Conservation (phyloP, 2,797 vertebrate species). For the Carcharodon carcharias region DNA sequence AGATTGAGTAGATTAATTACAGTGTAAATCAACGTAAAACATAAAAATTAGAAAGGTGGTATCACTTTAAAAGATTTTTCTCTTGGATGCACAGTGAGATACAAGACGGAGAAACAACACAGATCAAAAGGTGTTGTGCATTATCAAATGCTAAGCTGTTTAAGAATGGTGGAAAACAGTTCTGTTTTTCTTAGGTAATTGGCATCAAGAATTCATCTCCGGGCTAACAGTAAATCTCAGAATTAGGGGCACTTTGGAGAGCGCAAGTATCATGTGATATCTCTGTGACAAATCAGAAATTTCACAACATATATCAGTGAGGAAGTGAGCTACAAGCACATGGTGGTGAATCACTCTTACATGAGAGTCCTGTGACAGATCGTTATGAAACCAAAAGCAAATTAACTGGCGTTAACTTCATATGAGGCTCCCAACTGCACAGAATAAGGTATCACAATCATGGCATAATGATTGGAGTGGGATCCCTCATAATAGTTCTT, state of each 20-base stretch:
- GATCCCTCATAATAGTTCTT: neutral
- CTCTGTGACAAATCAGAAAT: neutral
- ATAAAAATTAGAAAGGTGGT: neutral
- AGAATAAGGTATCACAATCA: neutral
- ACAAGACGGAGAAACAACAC: neutral
- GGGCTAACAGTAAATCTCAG: neutral
- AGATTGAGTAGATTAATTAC: neutral
- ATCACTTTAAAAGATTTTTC: neutral
- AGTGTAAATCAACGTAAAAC: neutral
- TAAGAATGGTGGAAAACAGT: neutral
- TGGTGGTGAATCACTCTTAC: neutral
- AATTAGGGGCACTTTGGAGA: neutral
- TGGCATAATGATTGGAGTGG: neutral
- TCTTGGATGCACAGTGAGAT: neutral
- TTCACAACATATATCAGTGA: neutral
- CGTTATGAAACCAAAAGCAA: neutral
- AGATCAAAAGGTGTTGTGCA: neutral
- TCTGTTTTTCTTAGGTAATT: neutral
- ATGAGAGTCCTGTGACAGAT: neutral
- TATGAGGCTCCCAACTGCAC: neutral
- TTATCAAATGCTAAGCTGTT: neutral
- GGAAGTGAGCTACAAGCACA: neutral
- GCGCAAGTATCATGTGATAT: neutral
- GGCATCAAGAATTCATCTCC: neutral
- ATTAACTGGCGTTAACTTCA: neutral